Evolutionary conservation across 2,113 vertebrate species (phyloP), one percentile per base, ranked within the genome.

Genomic region (Alethe castanea): DNA sequence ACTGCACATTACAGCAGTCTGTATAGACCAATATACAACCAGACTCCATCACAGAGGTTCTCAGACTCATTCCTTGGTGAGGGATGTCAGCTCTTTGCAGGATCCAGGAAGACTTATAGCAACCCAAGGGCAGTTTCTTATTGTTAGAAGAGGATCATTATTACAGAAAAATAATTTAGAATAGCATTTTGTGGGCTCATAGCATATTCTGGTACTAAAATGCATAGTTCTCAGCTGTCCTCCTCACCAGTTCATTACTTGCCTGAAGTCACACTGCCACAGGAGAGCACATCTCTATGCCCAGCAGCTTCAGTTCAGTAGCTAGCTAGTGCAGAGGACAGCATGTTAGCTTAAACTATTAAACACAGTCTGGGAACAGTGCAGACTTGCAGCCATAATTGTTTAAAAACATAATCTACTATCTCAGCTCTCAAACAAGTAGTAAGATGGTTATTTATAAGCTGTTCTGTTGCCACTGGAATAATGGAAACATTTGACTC

Each of bases 11-110:
- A 65, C 13, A 84, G 18, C 9, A 45, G 18, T 47, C 35, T 65
- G 4, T 20, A 4, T 19, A 29, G 17, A 40, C 16, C 14, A 23
- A 4, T 13, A 18, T 2, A 29, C 4, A 56, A 5, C 2, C 35
- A 73, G 7, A 22, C 22, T 70, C 28, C 31, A 26, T 2, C 48
- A 42, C 13, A 40, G 19, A 50, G 1, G 6, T n/a, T 79, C 31
- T 60, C n/a, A 17, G 38, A 26, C 19, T 82, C 24, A 3, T 14
- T 28, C n/a, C 11, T 26, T 62, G 13, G 10, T 33, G 54, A 40
- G 17, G 9, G 7, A 36, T 12, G 9, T 5, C 8, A 65, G 22
- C 9, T 33, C 18, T 24, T 20, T 6, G 23, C 11, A 24, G 16
- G 12, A 42, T 2, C 19, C 22, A 74, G 35, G 5, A 70, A 70